Base-by-base conservation (phyloP, 1,140 invertebrate genomes). In the Thaumetopoea pityocampa region DNA sequence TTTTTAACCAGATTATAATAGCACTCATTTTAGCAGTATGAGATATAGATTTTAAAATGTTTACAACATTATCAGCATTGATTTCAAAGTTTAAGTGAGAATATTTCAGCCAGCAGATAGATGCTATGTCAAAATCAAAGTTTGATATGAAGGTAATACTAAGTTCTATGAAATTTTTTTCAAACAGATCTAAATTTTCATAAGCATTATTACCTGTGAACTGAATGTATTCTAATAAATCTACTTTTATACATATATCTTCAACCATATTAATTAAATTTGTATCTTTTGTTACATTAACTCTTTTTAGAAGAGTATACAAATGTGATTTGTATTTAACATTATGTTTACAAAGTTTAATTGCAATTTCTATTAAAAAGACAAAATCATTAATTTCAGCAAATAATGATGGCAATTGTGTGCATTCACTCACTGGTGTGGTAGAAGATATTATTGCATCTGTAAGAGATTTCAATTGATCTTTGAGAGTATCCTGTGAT, bases 41-140 rank as follows among this genome's bases (percentile, higher is more conserved):
- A 20, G 71, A 71, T 48, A 77, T 72, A 32, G 73, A 48, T 66
- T 80, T 62, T 14, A 84, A 45, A 34, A 84, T 72, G 27, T 60
- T 49, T 10, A 62, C 16, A 15, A 81, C 50, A 48, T 77, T 60
- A 48, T 69, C 64, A 30, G 47, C 14, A 30, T 17, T 51, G 18
- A 73, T 41, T 11, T 12, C 12, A 8, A 57, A 37, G 40, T 67
- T 68, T 14, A 74, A 47, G 54, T 72, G 61, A 23, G 66, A 68
- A 60, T 73, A 81, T 49, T 84, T 84, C 23, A 79, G 40, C 77
- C 77, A 81, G 51, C 74, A 76, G 36, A 81, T 80, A 20, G 72
- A 74, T 33, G 80, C 76, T 36, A 84, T 51, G 53, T 81, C 80
- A 34, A 81, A 62, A 53, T 84, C 77, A 14, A 48, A 59, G 36